Conservation (phyloP, 2,888 invertebrate genomes). For the Coenonympha arcania region DNA sequence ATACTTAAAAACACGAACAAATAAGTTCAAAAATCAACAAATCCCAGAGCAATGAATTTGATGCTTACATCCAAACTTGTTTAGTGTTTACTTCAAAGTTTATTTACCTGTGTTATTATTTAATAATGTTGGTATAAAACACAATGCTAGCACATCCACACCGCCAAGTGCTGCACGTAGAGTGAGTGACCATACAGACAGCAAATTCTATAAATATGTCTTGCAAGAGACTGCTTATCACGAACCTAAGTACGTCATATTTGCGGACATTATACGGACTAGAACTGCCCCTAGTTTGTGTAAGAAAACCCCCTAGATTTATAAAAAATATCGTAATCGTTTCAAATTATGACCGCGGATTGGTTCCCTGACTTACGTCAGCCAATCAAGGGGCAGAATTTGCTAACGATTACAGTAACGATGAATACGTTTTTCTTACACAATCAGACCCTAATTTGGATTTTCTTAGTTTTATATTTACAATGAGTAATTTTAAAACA, state of each 20-base stretch:
- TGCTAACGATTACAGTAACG: too few relatives aligned
- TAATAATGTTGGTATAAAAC: background rate
- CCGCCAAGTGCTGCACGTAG: background rate
- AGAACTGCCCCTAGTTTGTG: too few relatives aligned
- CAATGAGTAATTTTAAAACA: too few relatives aligned
- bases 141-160: conserved; percentile 1
- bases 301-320: too few relatives aligned
- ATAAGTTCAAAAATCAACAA: too few relatives aligned
- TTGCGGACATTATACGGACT: background rate
- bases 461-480: too few relatives aligned
- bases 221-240: background rate
- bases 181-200: background rate
- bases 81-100: conserved; percentile 12
- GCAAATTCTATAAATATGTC: conserved; percentile 1
- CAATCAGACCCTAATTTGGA: too few relatives aligned
- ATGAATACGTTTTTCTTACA: too few relatives aligned
- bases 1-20: background rate
- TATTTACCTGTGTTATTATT: conserved; percentile 18
- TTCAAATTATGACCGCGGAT: too few relatives aligned
- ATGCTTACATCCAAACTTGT: background rate
- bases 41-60: background rate
- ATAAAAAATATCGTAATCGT: too few relatives aligned
- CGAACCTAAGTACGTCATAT: background rate
- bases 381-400: too few relatives aligned
- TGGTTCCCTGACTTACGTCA: too few relatives aligned